Evolutionary conservation across 2,888 invertebrate species (phyloP).

Genomic region (Sinotaia quadrata): DNA sequence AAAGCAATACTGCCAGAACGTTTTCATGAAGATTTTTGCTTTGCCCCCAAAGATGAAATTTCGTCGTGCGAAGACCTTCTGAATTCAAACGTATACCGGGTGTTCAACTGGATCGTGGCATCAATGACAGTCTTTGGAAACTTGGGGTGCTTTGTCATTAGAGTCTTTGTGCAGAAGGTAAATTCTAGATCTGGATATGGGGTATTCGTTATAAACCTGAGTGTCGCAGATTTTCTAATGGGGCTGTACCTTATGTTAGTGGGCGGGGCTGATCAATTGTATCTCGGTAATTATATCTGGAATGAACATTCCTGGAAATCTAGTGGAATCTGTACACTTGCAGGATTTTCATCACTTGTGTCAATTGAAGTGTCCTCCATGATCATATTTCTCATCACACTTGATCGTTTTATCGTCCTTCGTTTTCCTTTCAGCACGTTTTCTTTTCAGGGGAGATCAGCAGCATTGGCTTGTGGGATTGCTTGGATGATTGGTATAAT

Average conservation of each 20-base stretch:
- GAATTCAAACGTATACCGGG: not conserved
- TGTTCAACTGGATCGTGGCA: not conserved
- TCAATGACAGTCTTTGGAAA: constrained; percentile 5
- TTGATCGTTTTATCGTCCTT: constrained; percentile 71
- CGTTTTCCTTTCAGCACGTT: constrained; percentile 74
- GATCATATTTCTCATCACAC: not conserved
- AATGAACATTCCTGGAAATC: not conserved
- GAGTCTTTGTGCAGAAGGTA: not conserved
- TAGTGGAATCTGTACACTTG: not conserved
- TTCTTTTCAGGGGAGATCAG: constrained; percentile 45
- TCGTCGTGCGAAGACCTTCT: constrained; percentile 23
- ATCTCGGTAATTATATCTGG: not conserved
- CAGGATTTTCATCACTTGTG: not conserved
- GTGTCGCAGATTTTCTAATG: constrained; percentile 11
- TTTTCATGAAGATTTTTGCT: too few species aligned
- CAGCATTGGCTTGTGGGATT: constrained; percentile 42
- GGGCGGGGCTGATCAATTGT: not conserved
- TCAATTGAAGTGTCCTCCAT: constrained; percentile 7
- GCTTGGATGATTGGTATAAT: constrained; percentile 57
- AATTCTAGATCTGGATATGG: not conserved
- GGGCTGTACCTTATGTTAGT: constrained; percentile 2
- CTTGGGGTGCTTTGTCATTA: not conserved
- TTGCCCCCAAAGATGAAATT: constrained; percentile 5
- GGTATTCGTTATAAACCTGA: constrained; percentile 75
- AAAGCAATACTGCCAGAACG: not conserved